These are phyloP conservation scores for Fukomys damarensis DNA, from an alignment of 2,113 vertebrate species.

Conservation along the genomic window DNA sequence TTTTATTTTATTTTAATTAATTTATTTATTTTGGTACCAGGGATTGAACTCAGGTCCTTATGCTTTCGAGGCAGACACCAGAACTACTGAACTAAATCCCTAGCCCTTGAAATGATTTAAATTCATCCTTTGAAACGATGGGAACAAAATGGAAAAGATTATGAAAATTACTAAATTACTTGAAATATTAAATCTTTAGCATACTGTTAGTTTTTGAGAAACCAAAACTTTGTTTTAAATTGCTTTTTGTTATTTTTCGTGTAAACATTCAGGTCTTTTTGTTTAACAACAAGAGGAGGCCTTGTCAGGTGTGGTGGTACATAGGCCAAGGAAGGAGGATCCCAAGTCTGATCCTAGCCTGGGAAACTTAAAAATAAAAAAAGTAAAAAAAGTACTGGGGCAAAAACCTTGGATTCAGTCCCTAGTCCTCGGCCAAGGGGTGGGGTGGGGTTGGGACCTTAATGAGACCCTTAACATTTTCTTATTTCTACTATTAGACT, in stretches of 20 bases:
- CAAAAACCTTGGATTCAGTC: neutral
- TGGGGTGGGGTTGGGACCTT: neutral
- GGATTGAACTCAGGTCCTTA: too few species aligned
- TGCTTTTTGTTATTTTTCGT: constrained; percentile 50
- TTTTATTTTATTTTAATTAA: too few species aligned
- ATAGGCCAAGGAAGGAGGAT: neutral
- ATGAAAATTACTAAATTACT: constrained; percentile 30
- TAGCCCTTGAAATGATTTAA: too few species aligned
- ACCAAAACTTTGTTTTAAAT: constrained; percentile 37
- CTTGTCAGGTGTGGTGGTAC: neutral
- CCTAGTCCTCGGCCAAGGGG: neutral
- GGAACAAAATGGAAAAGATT: constrained; percentile 40
- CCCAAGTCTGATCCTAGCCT: neutral
- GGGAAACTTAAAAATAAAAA: neutral
- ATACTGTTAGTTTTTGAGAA: neutral
- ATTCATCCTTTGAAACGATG: constrained; percentile 46
- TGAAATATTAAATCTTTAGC: constrained; percentile 24
- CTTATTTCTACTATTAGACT: neutral
- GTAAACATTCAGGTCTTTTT: constrained; percentile 43
- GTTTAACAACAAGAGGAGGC: neutral
- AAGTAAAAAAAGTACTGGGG: neutral
- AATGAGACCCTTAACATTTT: constrained; percentile 7
- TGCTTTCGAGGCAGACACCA: too few species aligned
- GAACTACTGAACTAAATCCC: too few species aligned
- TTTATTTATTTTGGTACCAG: too few species aligned